Conservation (phyloP, 2,888 invertebrate genomes). For the Cheilosia variabilis region DNA sequence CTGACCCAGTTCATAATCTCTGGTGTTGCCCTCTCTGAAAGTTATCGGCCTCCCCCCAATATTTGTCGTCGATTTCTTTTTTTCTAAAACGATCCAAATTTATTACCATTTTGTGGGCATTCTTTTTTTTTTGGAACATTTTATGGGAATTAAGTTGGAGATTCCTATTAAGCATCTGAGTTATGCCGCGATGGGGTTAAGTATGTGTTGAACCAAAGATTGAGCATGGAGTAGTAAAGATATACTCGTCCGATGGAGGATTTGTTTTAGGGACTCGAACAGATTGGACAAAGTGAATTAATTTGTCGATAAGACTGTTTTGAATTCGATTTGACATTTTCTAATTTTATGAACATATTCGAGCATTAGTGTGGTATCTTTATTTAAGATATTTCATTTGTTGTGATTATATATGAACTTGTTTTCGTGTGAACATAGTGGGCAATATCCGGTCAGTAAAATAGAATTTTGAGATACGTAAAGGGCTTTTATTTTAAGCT, state of each 20-base stretch:
- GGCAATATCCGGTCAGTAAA: neutral
- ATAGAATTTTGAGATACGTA: neutral
- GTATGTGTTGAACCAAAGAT: constrained; percentile 49
- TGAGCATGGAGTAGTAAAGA: constrained; percentile 18
- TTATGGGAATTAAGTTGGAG: constrained; percentile 15
- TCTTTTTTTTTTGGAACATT: constrained; percentile 10
- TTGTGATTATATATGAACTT: neutral
- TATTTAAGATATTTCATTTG: neutral
- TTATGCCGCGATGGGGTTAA: constrained; percentile 47
- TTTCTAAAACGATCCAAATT: constrained; percentile 60
- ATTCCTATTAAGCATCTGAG: constrained; percentile 38
- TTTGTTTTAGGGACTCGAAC: constrained; percentile 44
- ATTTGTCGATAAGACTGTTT: constrained; percentile 59
- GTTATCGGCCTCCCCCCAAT: constrained; percentile 46
- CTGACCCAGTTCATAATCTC: constrained; percentile 69
- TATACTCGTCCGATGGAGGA: constrained; percentile 12
- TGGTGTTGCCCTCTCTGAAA: neutral
- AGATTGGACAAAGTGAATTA: constrained; percentile 52
- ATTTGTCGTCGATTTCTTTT: constrained; percentile 66
- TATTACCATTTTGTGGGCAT: constrained; percentile 33
- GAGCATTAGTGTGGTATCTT: constrained; percentile 48
- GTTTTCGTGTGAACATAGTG: neutral
- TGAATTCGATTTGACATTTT: constrained; percentile 21
- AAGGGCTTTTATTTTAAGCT: neutral
- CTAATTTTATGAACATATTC: constrained; percentile 36